A percentile compares a stretch with the other conserved stretches of the same genome.
Conservation (phyloP, 2,888 invertebrate genomes). For the Barypeithes pellucidus region DNA sequence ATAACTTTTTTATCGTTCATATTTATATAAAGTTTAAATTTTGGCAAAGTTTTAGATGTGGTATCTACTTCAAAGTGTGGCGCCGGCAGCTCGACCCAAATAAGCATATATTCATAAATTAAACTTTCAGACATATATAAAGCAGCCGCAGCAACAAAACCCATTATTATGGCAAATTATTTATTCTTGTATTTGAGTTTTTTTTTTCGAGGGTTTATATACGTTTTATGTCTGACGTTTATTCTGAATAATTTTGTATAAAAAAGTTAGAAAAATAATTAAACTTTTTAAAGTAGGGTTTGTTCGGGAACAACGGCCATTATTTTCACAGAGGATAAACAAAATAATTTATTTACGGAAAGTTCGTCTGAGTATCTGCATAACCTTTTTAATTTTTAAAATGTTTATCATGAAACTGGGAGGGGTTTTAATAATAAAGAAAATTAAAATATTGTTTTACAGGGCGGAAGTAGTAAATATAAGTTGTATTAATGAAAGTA, state of each 20-base stretch:
- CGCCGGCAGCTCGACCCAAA: neutral
- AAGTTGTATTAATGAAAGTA: too few species aligned
- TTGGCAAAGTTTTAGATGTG: conserved; percentile 6
- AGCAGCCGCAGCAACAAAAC: conserved; percentile 4
- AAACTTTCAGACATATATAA: conserved; percentile 6
- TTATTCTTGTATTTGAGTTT: conserved; percentile 5
- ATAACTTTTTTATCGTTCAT: too few species aligned
- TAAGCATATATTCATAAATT: conserved; percentile 4
- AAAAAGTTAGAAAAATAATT: conserved; percentile 8
- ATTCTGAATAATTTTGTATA: conserved; percentile 4
- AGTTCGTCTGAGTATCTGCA: neutral
- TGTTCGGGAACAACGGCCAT: conserved; percentile 2
- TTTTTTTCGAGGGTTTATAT: neutral
- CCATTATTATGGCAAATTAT: conserved; percentile 6
- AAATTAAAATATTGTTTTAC: neutral
- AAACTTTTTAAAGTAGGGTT: conserved; percentile 1
- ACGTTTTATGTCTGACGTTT: neutral
- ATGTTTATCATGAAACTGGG: neutral
- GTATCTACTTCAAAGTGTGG: neutral
- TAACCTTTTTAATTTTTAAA: neutral
- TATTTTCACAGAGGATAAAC: conserved; percentile 7
- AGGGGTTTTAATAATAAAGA: neutral
- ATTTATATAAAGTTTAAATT: neutral
- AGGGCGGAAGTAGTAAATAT: too few species aligned
- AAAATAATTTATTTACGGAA: conserved; percentile 2